Evolutionary conservation across 2,888 invertebrate genomes (phyloP).

Genomic region (Scaptomyza parva): DNA sequence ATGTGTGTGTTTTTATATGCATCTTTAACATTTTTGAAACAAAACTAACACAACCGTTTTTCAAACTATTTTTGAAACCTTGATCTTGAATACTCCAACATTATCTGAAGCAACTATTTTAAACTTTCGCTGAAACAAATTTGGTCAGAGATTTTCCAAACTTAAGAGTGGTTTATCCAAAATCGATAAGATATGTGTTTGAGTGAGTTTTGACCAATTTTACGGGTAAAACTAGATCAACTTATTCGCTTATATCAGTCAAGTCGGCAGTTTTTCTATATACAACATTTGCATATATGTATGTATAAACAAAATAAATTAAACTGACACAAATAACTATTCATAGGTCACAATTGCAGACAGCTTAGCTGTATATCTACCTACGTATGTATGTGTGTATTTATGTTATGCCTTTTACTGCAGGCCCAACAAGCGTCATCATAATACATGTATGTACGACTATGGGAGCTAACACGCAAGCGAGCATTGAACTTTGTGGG

Average conservation of each 20-base stretch:
- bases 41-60: too few relatives aligned
- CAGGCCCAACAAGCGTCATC: constrained; percentile 12
- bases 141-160: neutral
- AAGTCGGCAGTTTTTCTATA: neutral
- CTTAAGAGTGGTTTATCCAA: constrained; percentile 1
- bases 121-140: constrained; percentile 2
- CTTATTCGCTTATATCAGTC: constrained; percentile 2
- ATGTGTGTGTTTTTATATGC: too few relatives aligned
- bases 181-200: neutral
- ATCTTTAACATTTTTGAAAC: too few relatives aligned
- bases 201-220: constrained; percentile 2
- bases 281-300: constrained; percentile 6
- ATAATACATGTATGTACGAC: neutral
- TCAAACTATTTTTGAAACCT: too few relatives aligned
- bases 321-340: constrained; percentile 30
- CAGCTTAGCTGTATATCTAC: constrained; percentile 24
- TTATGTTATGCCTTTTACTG: constrained; percentile 15
- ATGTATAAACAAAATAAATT: constrained; percentile 4
- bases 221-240: neutral
- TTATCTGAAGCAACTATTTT: too few relatives aligned
- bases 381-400: constrained; percentile 6
- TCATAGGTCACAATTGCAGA: constrained; percentile 30
- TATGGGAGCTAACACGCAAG: constrained; percentile 21
- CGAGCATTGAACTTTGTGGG: constrained; percentile 33
- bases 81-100: too few relatives aligned